A percentile compares a stretch with the other conserved stretches of the same genome.
Conservation (phyloP, 2,797 vertebrate species). For the Otus scops region DNA sequence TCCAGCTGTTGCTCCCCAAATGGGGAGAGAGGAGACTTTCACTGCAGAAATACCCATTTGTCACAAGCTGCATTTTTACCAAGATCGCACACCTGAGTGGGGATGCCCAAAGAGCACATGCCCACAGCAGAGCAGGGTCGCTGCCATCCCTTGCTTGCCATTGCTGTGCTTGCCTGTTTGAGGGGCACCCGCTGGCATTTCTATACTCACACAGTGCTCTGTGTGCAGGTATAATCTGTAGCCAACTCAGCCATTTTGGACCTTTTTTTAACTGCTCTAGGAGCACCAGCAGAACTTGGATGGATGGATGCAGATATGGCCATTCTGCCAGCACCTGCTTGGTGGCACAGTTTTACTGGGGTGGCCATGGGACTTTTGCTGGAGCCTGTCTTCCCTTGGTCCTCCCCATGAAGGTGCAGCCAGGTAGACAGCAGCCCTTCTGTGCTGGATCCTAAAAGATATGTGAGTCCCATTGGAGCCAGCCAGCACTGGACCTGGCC, state of each 20-base stretch:
- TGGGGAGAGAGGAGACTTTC: not conserved
- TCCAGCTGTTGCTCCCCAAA: not conserved
- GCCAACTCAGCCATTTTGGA: not conserved
- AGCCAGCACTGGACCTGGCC: accelerated
- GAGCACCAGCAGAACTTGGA: not conserved
- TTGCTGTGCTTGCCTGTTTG: not conserved
- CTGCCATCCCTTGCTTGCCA: not conserved
- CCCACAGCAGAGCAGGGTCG: not conserved
- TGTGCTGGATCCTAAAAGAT: not conserved
- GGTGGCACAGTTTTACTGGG: not conserved
- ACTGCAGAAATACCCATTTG: not conserved
- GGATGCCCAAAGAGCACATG: not conserved
- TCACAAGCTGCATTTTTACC: not conserved
- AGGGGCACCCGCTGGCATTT: not conserved
- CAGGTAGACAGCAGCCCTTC: not conserved
- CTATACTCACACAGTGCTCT: not conserved
- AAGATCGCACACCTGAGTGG: accelerated
- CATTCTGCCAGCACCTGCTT: not conserved
- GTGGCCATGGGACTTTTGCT: not conserved
- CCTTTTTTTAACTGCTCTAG: not conserved
- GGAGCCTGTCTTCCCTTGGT: not conserved
- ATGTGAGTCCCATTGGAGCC: not conserved
- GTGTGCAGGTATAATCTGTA: not conserved
- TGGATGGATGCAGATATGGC: not conserved
- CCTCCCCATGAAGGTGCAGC: not conserved